Evolutionary conservation across 2,888 invertebrate genomes (phyloP), one percentile per base, ranked within the genome.

Genomic region (Drosophila infuscata): DNA sequence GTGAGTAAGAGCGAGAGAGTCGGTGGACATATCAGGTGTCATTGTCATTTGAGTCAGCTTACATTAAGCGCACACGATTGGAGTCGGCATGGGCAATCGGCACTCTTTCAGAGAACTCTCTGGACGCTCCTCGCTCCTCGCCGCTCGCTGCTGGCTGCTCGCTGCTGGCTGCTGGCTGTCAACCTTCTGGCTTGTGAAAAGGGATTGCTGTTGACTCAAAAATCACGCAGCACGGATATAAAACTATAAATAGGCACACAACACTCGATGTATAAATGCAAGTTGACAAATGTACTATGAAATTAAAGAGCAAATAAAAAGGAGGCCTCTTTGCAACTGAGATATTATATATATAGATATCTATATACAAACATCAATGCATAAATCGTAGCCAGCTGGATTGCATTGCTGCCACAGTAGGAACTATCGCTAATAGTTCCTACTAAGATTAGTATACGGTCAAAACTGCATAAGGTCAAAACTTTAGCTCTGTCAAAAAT

Each of bases 21-120:
- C 74, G 72, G 7, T 11, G 54, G 54, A 82, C 81, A 90, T 92
- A 92, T 92, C 92, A 92, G 92, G 92, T 92, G 92, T 92, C 92
- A 91, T 88, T 91, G 89, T 88, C 91, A 92, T 92, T 92, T 90
- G 84, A 92, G 92, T 92, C 92, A 88, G 79, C 86, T 89, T 79
- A 76, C 74, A 92, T 92, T 92, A 92, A 79, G 81, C 79, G 79
- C 85, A 82, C 82, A 81, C 82, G 81, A 92, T 80, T 91, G 79
- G 90, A 92, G 82, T 85, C 70, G 90, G 90, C 88, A 84, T 89
- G 74, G 71, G 20, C 43, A 12, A 20, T 43, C 46, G 43, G 43
- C 43, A 43, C 43, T 20, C 43, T 46, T 46, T 49, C 32, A 48
- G 57, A 46, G 43, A 51, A 52, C 48, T 53, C 43, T 57, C 52